A percentile compares a stretch with the other conserved stretches of the same genome.
These are phyloP conservation scores for Hydropsyche tenuis DNA, from an alignment of 1,140 invertebrate genomes.

Conservation along the genomic window DNA sequence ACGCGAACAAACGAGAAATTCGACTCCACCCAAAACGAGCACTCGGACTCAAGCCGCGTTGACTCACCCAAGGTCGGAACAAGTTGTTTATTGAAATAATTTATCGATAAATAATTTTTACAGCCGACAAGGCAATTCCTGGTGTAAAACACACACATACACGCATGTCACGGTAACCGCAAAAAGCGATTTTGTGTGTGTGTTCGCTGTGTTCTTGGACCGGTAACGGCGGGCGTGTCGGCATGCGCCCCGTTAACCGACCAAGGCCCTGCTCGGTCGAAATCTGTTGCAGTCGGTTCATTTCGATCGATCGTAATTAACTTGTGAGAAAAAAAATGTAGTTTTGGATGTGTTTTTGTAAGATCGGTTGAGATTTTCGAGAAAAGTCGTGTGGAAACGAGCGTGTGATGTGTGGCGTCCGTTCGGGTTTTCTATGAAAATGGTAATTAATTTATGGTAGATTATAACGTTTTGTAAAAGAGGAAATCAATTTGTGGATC, in stretches of 20 bases:
- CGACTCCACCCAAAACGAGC: not conserved
- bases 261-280: not conserved
- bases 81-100: constrained; percentile 33
- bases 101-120: constrained; percentile 38
- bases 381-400: no score
- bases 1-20: not conserved
- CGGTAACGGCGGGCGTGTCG: constrained; percentile 23
- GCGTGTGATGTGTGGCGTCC: no score
- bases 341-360: no score
- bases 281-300: not conserved
- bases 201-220: not conserved
- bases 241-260: constrained; percentile 19
- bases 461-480: no score
- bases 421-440: no score
- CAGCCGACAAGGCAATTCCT: constrained; percentile 35
- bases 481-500: no score
- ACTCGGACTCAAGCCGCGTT: constrained; percentile 9
- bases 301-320: not conserved
- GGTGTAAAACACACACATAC: not conserved
- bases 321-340: no score
- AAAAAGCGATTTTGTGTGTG: no score
- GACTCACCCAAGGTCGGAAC: constrained; percentile 35
- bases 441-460: no score
- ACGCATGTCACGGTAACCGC: no score
- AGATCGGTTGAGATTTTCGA: no score